These are phyloP conservation scores for Apodemus agrarius DNA, from an alignment of 2,797 vertebrate genomes.

Conservation along the genomic window DNA sequence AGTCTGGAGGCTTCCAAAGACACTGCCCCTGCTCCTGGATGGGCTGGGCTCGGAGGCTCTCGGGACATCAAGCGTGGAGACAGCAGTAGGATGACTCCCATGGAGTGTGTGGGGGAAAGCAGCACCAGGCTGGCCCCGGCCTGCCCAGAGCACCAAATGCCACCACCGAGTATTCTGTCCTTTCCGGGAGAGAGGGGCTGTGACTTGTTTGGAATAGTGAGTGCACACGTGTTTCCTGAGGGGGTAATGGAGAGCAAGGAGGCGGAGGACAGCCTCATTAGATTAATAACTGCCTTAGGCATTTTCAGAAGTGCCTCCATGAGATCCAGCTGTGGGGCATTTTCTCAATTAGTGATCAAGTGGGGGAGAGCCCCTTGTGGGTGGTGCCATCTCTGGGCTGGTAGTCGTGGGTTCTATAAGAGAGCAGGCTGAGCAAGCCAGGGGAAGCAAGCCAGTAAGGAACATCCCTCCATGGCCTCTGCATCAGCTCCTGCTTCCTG, in stretches of 20 bases:
- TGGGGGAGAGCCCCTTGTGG: too few species aligned
- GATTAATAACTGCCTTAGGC: not conserved
- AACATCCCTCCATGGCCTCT: too few species aligned
- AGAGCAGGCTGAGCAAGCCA: too few species aligned
- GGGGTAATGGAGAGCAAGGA: not conserved
- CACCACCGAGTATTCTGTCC: not conserved
- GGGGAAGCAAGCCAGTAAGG: too few species aligned
- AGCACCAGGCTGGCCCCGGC: not conserved
- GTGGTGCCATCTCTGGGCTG: too few species aligned
- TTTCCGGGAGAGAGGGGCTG: not conserved
- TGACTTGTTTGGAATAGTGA: not conserved
- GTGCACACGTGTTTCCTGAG: not conserved
- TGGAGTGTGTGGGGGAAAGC: not conserved
- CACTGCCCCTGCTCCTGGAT: not conserved
- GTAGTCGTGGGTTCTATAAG: too few species aligned
- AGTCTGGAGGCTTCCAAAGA: not conserved
- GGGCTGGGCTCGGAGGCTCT: not conserved
- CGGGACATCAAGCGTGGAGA: rapidly evolving
- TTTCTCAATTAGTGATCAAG: too few species aligned
- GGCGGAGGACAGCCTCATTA: not conserved
- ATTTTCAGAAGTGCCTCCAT: too few species aligned
- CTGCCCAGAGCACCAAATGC: not conserved
- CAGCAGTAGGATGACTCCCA: too few species aligned
- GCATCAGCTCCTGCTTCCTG: too few species aligned
- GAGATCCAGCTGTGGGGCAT: too few species aligned